Base-by-base conservation (phyloP, 2,888 invertebrate genomes). In the Zelleria hepariella region DNA sequence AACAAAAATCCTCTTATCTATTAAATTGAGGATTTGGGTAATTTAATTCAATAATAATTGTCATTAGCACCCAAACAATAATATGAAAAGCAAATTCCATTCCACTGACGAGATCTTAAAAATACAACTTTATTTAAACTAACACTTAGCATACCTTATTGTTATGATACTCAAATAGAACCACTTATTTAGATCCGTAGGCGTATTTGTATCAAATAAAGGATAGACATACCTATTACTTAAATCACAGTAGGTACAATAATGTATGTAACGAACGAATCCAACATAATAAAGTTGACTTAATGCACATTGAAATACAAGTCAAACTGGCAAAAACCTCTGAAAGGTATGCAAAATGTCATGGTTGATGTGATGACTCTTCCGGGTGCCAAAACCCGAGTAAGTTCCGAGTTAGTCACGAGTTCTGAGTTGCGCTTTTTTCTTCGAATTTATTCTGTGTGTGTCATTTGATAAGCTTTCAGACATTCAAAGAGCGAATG, bases 301-400 rank as follows among this genome's bases (percentile, higher is more conserved):
- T 42, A 15, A 42, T 42, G 32, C 15, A 15, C 32, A 42, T 42
- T 42, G 32, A 42, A 0, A 42, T 42, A 42, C 10, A 42, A 42
- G 32, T 15, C 15, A 42, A 42, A 42, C 32, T 42, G n/a, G 15
- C 32, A 42, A 15, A 4, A 42, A 42, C 2, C 32, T 4, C 32
- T 2, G 2, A 2, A 4, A 42, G 32, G 32, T 42, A 26, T 25
- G 25, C n/a, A 2, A 79, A 82, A 81, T 81, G 80, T 78, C 80
- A 80, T 67, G 75, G 75, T 65, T 77, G 65, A 73, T 73, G 73
- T 72, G 74, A 73, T 68, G 66, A 70, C 67, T 65, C 57, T 57
- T 59, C 66, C 64, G 67, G 70, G 69, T 72, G 73, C 75, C 73
- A 73, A 79, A 79, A 82, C 71, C 77, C 78, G 78, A 78, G 78